phyloP scores from a whole-genome alignment of 2,113 vertebrate genomes.

The Phainopepla nitens region DNA sequence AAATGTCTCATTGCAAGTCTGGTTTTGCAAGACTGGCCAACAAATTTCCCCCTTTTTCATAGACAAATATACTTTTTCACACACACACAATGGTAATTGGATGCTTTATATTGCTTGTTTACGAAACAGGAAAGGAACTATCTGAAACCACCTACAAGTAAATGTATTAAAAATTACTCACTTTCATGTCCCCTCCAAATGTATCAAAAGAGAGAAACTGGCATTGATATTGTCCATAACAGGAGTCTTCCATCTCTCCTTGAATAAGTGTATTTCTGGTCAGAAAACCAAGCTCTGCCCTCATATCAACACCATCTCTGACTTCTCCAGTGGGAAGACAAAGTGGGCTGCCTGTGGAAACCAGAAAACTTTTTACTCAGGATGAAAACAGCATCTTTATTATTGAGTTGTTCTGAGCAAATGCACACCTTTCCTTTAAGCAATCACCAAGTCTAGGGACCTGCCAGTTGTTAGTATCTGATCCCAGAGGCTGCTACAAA shows the following conservation, averaged over 20 bases:
- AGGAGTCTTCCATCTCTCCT: conserved; percentile 55
- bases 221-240: conserved; percentile 27
- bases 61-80: background rate
- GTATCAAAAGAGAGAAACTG: conserved; percentile 51
- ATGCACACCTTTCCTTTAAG: background rate
- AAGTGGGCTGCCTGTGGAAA: conserved; percentile 54
- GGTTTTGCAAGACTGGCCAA: background rate
- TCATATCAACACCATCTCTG: conserved; percentile 37
- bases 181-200: conserved; percentile 54
- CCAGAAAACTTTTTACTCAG: background rate
- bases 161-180: conserved; percentile 32
- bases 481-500: background rate
- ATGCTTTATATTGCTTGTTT: background rate
- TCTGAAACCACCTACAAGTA: background rate
- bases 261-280: conserved; percentile 42
- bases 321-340: conserved; percentile 44
- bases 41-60: background rate
- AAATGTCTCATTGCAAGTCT: background rate
- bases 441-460: background rate
- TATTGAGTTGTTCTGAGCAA: background rate
- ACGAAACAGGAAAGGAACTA: background rate
- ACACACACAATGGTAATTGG: background rate
- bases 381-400: background rate
- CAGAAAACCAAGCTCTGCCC: conserved; percentile 42
- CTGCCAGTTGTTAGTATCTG: too few species aligned